Base-by-base conservation (phyloP, 2,113 vertebrate genomes). In the Cebidichthys violaceus region DNA sequence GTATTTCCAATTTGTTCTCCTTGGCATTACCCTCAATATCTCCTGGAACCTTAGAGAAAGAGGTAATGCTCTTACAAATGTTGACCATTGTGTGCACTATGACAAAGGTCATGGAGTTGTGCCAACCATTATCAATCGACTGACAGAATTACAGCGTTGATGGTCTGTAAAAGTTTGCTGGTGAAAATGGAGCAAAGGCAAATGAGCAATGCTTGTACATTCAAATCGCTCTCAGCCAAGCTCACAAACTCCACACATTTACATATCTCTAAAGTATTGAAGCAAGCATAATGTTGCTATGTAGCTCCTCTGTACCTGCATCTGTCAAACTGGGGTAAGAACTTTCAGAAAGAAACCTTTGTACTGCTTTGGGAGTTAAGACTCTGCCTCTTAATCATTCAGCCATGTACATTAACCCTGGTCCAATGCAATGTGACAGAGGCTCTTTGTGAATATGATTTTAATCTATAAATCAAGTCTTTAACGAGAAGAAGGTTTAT, bases 31-130 rank as follows among this genome's bases (percentile, higher is more conserved):
- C 45, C 39, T 55, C 37, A 57, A 47, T 17, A 54, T 57, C 37
- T 67, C 61, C 17, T n/a, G 62, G 55, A 81, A 84, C 70, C 57
- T 79, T 11, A 20, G 33, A 55, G n/a, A 84, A 76, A 77, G 54
- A 86, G 70, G 24, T 90, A 88, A 93, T 92, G 84, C 88, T 90
- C 87, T 90, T 90, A 89, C 65, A 70, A 82, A 86, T 82, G 69
- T 74, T 81, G 75, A 89, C 86, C 85, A 67, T 72, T 39, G 57
- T 13, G 39, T 81, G 64, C 79, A 84, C 50, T 82, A 70, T 83
- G 43, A 82, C 74, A 87, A 83, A 87, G 82, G 88, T 92, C 83
- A 83, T 22, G 13, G 52, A 82, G 60, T 73, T 2, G 9, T 4
- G 20, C 73, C 86, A 69, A 82, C 55, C 80, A 22, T 70, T 77